Evolutionary conservation across 53 echinoderm and acorn worm species (phyloP), one percentile per base, ranked within the genome.

Genomic region (Apostichopus leukothele): DNA sequence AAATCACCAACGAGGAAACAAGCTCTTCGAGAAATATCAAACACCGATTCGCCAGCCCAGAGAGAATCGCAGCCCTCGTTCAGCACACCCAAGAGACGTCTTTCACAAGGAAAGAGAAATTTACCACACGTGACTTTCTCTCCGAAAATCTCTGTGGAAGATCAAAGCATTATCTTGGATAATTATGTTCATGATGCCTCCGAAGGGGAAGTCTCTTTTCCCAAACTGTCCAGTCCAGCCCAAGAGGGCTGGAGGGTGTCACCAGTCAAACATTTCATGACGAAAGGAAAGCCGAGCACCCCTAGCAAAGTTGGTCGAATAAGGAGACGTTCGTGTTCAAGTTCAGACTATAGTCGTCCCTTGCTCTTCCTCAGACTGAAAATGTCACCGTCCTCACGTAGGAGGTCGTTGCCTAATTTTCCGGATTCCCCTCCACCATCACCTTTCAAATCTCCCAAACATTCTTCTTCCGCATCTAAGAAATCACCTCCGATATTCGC

Each of bases 101-200:
- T 57, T 51, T 88, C 75, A 16, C 61, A 89, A 52, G 51, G 51
- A 7, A 83, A 90, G 75, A 85, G 77, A 50, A 85, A 61, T 18
- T 50, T 86, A 7, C 90, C 88, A 74, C 91, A 90, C 11, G 84
- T 95, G n/a, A 88, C 90, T 53, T 89, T 97, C 67, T 93, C 95
- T n/a, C 95, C 96, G 1, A 92, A 93, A 52, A 91, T 95, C 11
- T 92, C 94, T 14, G 68, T 76, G 66, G 96, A 93, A 77, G 99
- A 96, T 59, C 89, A 90, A 77, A 61, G 89, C 21, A 89, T 93
- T 39, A 94, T 99, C 74, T 9, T 91, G 73, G 90, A 99, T 27
- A 86, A 96, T 14, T 96, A 95, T 79, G 95, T 99, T 3, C 94
- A 95, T 68, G 99, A 99, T 93, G 93, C 90, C 23, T 85, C 92